These are phyloP conservation scores for Syngnathus typhle DNA, from an alignment of 2,113 vertebrate species.

Conservation along the genomic window DNA sequence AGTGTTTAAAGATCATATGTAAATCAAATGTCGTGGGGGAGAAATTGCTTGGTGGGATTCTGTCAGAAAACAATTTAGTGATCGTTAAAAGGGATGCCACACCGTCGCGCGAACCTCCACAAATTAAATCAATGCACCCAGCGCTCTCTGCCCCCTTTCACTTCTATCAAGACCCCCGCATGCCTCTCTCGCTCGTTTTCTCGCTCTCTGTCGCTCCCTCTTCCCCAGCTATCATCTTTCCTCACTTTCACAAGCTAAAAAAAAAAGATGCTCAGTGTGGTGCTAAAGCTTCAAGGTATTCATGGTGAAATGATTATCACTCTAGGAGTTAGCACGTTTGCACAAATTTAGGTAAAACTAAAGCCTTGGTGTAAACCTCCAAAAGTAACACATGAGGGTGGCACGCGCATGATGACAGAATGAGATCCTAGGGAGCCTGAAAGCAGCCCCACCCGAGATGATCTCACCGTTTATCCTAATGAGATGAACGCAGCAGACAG, in stretches of 20 bases:
- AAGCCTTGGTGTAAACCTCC: conserved; percentile 40
- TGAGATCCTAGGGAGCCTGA: conserved; percentile 54
- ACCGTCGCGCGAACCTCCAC: conserved; percentile 72
- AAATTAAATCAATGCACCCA: conserved; percentile 75
- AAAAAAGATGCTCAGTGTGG: conserved; percentile 28
- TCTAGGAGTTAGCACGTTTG: conserved; percentile 22
- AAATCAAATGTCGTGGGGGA: conserved; percentile 87
- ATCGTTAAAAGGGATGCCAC: conserved; percentile 86
- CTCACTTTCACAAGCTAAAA: conserved; percentile 16
- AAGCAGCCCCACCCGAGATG: conserved; percentile 60
- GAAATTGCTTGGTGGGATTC: conserved; percentile 79
- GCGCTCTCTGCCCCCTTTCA: conserved; percentile 61
- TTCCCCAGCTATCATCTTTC: conserved; percentile 33
- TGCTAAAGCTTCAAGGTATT: conserved; percentile 45
- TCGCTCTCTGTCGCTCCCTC: background rate
- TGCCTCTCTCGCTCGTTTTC: too few species aligned
- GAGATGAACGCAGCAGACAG: conserved; percentile 47
- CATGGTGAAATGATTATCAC: conserved; percentile 51
- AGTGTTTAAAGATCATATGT: conserved; percentile 97
- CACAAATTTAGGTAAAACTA: conserved; percentile 25
- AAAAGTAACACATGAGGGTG: conserved; percentile 41
- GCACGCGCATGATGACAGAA: conserved; percentile 54
- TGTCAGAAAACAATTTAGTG: conserved; percentile 94
- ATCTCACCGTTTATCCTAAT: conserved; percentile 61
- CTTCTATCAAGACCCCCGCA: conserved; percentile 45